Conservation (phyloP, 2,888 invertebrate genomes). For the Drosophila paranaensis region DNA sequence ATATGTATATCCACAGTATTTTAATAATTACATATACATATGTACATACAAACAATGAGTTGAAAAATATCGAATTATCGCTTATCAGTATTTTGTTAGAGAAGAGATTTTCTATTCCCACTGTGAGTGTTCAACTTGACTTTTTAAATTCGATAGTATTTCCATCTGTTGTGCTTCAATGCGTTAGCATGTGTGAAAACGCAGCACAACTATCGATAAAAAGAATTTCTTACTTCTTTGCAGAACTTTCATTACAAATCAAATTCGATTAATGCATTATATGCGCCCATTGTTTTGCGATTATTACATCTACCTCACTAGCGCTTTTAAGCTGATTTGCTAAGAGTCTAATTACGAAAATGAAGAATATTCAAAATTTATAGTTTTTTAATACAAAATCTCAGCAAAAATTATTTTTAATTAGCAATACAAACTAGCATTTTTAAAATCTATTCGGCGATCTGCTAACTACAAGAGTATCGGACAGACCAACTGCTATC, state of each 20-base stretch:
- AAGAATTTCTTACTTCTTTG: background rate
- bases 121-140: background rate
- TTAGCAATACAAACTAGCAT: too few relatives aligned
- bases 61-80: constrained; percentile 49
- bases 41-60: constrained; percentile 44
- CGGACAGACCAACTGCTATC: too few relatives aligned
- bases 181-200: too few relatives aligned
- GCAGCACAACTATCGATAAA: background rate
- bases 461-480: too few relatives aligned
- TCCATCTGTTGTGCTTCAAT: background rate
- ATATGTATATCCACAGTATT: constrained; percentile 58
- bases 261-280: background rate
- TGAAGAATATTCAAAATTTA: too few relatives aligned
- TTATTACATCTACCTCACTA: background rate
- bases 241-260: background rate
- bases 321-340: too few relatives aligned
- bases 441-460: too few relatives aligned
- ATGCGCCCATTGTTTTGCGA: too few relatives aligned
- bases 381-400: too few relatives aligned
- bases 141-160: background rate
- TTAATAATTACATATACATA: constrained; percentile 58
- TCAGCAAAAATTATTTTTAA: too few relatives aligned
- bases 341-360: too few relatives aligned
- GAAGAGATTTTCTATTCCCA: constrained; percentile 7
- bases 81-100: constrained; percentile 3